These are phyloP conservation scores for Nematopogon swammerdamellus DNA, from an alignment of 2,888 invertebrate species.

Conservation along the genomic window DNA sequence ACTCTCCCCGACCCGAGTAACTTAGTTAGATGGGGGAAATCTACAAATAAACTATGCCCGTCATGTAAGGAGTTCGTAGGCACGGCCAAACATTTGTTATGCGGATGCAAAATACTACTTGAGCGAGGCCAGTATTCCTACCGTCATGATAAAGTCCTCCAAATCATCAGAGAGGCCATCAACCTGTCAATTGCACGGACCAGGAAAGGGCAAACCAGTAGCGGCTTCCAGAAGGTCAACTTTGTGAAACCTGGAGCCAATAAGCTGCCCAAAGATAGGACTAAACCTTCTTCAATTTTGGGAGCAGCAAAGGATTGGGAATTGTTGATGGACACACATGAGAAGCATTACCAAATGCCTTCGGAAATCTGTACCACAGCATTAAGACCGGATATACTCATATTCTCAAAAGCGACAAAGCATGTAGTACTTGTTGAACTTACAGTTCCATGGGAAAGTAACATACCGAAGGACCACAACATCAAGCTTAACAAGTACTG, in stretches of 20 bases:
- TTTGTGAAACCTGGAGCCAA: not conserved
- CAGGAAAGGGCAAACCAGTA: not conserved
- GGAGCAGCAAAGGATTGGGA: not conserved
- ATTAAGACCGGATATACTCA: not conserved
- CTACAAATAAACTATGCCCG: no score
- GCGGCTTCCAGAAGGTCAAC: not conserved
- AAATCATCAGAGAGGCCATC: no score
- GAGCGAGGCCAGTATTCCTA: not conserved
- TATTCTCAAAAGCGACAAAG: not conserved
- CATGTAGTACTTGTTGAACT: conserved; percentile 1
- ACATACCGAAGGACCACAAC: not conserved
- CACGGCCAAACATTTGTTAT: no score
- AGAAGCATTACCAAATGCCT: not conserved
- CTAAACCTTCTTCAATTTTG: no score
- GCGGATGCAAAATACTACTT: no score
- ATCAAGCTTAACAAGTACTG: not conserved
- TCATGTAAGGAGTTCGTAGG: no score
- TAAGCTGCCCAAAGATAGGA: not conserved
- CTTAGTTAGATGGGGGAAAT: no score
- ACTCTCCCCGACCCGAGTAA: no score
- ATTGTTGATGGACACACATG: not conserved
- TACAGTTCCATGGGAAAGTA: conserved; percentile 1
- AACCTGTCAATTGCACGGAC: not conserved
- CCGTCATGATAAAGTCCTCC: no score
- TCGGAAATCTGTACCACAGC: not conserved